Evolutionary conservation across 2,888 invertebrate species (phyloP), one percentile per base, ranked within the genome.

Genomic region (Beris morrisii): DNA sequence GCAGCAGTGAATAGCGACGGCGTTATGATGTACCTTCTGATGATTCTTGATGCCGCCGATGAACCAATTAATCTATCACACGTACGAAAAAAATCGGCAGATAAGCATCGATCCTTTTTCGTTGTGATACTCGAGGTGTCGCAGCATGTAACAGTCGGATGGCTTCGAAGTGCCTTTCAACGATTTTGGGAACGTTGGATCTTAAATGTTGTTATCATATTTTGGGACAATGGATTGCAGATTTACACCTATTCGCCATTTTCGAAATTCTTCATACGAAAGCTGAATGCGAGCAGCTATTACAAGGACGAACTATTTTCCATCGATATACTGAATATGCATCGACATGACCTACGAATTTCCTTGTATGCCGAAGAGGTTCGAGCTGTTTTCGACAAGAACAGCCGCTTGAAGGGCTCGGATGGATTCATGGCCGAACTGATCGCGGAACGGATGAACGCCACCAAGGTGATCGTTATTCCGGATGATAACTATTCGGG

Each of bases 231-330:
- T 7, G 73, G 76, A 3, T 73, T 85, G 30, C 80, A 79, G 70
- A 79, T 83, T 61, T 86, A 82, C 69, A 80, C 82, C 0, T 86
- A 84, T 69, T 84, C 84, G 71, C 84, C 83, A 1, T 86, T 84
- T 68, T 75, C 77, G 0, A 72, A 81, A 30, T 72, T 81, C 70
- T 79, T 84, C 45, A 74, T 75, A 48, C 82, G 83, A 30, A 68
- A 73, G 44, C 70, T 78, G 1, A 43, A 68, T 0, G 50, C 61
- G 0, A 59, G 61, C 22, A 57, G 72, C 9, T 70, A 73, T 0
- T 69, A 59, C 0, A 38, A 74, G 43, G 57, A 69, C 1, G 71
- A 76, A 0, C 69, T 81, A 6, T 81, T 80, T 67, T 75, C 78
- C 4, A 73, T 70, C 4, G 70, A 65, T 4, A 68, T 77, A 43